Conservation (phyloP, 1,140 invertebrate species). For the Bombus sylvicola region DNA sequence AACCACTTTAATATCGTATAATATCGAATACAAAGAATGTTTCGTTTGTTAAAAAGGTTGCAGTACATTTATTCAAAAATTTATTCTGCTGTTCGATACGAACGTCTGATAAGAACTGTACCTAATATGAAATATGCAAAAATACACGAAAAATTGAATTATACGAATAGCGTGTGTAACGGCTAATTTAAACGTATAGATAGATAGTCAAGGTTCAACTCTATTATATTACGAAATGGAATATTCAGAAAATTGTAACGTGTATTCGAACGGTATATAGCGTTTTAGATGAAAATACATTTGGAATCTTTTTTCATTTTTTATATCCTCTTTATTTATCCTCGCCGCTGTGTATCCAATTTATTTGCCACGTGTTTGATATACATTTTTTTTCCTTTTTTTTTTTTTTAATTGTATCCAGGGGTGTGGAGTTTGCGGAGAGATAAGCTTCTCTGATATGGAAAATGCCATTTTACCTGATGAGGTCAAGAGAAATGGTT, state of each 20-base stretch:
- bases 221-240: not conserved
- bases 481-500: not conserved
- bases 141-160: too few species aligned
- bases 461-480: not conserved
- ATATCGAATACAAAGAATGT: too few species aligned
- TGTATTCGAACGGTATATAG: too few species aligned
- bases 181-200: too few species aligned
- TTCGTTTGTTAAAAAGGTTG: too few species aligned
- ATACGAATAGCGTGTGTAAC: too few species aligned
- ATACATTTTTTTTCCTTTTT: not conserved
- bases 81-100: too few species aligned
- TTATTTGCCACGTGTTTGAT: not conserved
- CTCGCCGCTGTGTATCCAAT: not conserved
- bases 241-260: not conserved
- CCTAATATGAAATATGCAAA: too few species aligned
- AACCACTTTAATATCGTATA: too few species aligned
- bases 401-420: not conserved
- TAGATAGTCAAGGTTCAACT: too few species aligned
- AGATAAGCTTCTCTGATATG: not conserved
- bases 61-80: too few species aligned
- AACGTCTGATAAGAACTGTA: too few species aligned
- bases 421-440: not conserved
- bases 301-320: not conserved
- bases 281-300: not conserved
- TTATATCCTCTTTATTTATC: not conserved